Conservation (phyloP, 2,113 vertebrate species). For the Egretta garzetta region DNA sequence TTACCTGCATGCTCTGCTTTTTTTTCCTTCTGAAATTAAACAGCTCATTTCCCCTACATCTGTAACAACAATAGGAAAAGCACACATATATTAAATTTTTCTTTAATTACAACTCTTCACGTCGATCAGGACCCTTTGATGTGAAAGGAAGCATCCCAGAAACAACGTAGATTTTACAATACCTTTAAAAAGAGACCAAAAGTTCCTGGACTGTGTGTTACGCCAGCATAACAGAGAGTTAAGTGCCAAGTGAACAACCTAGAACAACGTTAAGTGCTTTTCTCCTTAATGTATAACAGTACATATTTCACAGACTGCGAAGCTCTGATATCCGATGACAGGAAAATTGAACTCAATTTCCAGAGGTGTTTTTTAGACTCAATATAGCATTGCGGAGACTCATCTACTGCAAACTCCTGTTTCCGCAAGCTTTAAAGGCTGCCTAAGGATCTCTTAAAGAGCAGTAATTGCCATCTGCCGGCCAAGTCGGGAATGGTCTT, state of each 20-base stretch:
- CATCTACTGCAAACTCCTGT: background rate
- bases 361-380: background rate
- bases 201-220: background rate
- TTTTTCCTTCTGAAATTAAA: background rate
- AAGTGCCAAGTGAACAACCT: background rate
- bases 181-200: background rate
- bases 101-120: background rate
- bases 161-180: background rate
- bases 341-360: background rate
- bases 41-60: background rate
- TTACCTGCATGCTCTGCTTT: background rate
- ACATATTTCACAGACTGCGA: background rate
- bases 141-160: background rate
- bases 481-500: background rate
- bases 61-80: background rate
- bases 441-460: background rate
- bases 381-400: fast-evolving
- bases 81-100: background rate
- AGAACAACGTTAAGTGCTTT: background rate
- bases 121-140: background rate
- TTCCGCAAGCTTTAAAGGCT: background rate
- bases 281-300: background rate
- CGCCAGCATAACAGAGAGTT: fast-evolving
- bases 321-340: background rate
- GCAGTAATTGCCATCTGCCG: conserved; percentile 57